A percentile compares a stretch with the other conserved stretches of the same genome.
These are phyloP conservation scores for Chinchilla lanigera DNA, from an alignment of 2,113 vertebrate genomes.

Conservation along the genomic window DNA sequence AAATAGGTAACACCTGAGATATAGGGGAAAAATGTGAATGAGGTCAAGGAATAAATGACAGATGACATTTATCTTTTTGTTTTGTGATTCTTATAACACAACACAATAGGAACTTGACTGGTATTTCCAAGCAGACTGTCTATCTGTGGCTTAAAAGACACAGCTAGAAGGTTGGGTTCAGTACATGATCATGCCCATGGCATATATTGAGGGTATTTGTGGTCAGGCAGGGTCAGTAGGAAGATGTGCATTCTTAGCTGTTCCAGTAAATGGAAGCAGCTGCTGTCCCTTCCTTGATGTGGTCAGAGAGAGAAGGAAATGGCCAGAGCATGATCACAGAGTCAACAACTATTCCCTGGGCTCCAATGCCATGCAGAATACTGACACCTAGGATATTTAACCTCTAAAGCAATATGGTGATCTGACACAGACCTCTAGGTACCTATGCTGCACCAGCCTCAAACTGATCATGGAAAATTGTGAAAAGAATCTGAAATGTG, in stretches of 20 bases:
- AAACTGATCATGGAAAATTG: neutral
- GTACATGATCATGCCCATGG: accelerated
- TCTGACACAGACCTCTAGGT: neutral
- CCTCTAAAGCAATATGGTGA: neutral
- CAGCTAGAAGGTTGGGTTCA: neutral
- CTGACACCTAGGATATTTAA: neutral
- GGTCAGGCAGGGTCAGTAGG: no score
- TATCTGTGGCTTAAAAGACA: neutral
- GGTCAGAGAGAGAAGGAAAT: neutral
- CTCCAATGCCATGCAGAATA: neutral
- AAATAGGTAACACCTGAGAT: neutral
- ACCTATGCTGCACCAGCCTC: neutral
- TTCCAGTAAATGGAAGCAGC: neutral
- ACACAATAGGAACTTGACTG: neutral
- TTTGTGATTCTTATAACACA: neutral
- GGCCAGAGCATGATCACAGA: neutral
- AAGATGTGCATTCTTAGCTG: neutral
- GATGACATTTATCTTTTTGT: neutral
- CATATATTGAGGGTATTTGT: accelerated
- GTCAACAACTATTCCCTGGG: neutral
- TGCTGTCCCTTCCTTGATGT: neutral
- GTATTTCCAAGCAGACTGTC: neutral
- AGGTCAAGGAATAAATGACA: neutral
- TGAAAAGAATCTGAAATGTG: neutral
- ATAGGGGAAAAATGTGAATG: neutral